Conservation (phyloP, 2,888 invertebrate species). For the Rhabditoides inermis region DNA sequence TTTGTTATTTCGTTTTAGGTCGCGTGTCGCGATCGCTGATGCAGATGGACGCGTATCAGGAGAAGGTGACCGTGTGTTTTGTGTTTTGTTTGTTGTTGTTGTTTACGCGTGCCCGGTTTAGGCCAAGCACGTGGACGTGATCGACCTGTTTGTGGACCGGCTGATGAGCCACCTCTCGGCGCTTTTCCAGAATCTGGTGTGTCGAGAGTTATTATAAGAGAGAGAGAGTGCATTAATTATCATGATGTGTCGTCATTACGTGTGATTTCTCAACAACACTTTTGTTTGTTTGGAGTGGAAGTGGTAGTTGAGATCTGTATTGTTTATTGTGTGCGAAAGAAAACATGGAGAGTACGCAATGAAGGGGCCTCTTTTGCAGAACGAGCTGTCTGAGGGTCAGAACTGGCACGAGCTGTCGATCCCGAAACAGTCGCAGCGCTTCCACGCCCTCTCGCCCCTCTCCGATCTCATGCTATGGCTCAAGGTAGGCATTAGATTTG, state of each 20-base stretch:
- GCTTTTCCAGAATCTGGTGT: slow-evolving; percentile 80
- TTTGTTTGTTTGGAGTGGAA: too few species aligned
- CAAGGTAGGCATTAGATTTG: too few species aligned
- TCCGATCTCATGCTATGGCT: slow-evolving; percentile 44
- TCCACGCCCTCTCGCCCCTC: slow-evolving; percentile 70
- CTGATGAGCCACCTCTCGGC: slow-evolving; percentile 85
- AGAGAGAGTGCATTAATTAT: background rate
- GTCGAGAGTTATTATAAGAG: slow-evolving; percentile 6
- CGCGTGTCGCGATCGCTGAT: slow-evolving; percentile 24
- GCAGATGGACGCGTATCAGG: slow-evolving; percentile 32
- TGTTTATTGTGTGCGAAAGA: background rate
- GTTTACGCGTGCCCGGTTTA: too few species aligned
- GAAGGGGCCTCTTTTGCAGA: slow-evolving; percentile 15
- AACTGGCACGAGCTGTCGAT: slow-evolving; percentile 60
- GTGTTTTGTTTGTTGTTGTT: slow-evolving; percentile 5
- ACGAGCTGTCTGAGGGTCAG: slow-evolving; percentile 31
- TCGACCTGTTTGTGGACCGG: slow-evolving; percentile 71
- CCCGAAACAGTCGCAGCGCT: slow-evolving; percentile 71
- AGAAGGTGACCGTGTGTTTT: slow-evolving; percentile 6
- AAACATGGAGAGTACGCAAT: background rate
- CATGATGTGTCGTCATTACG: too few species aligned
- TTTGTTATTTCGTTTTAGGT: slow-evolving; percentile 22
- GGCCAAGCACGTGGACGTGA: slow-evolving; percentile 64
- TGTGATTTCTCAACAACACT: background rate
- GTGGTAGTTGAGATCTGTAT: too few species aligned